phyloP scores from a whole-genome alignment of 2,797 vertebrate species.

The Antennarius maculatus region DNA sequence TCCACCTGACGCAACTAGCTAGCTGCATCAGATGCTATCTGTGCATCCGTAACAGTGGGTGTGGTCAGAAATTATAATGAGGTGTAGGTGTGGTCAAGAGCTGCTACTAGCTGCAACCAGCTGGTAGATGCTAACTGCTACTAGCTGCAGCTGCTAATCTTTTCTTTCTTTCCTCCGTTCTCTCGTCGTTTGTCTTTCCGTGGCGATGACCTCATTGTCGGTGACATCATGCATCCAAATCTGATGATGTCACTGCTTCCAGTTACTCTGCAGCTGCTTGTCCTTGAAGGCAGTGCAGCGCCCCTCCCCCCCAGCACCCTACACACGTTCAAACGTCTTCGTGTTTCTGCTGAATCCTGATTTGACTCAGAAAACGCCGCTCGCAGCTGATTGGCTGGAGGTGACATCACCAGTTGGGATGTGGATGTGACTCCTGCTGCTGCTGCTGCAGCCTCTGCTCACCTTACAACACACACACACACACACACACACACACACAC shows the following conservation, averaged over 20 bases:
- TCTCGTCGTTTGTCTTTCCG: neutral
- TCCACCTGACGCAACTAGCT: too few species aligned
- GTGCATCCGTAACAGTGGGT: too few species aligned
- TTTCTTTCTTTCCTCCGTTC: neutral
- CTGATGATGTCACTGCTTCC: constrained; percentile 56
- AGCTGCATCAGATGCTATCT: too few species aligned
- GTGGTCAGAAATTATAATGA: too few species aligned
- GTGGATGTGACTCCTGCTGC: constrained; percentile 51
- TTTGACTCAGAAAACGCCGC: constrained; percentile 24
- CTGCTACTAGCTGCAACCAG: too few species aligned
- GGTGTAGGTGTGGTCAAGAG: too few species aligned
- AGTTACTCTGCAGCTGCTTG: constrained; percentile 39
- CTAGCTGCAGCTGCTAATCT: neutral
- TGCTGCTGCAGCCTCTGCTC: constrained; percentile 39
- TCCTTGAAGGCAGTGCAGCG: constrained; percentile 22
- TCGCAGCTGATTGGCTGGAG: constrained; percentile 65
- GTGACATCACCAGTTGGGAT: constrained; percentile 70
- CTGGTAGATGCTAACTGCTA: too few species aligned
- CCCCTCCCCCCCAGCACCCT: neutral
- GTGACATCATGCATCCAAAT: constrained; percentile 43
- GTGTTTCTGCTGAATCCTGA: constrained; percentile 40
- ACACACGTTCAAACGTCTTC: neutral
- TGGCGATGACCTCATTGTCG: constrained; percentile 54
- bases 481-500: constrained; percentile 26
- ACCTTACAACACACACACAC: constrained; percentile 2